phyloP scores from a whole-genome alignment of 2,888 invertebrate genomes.

The Drosophila lutescens region DNA sequence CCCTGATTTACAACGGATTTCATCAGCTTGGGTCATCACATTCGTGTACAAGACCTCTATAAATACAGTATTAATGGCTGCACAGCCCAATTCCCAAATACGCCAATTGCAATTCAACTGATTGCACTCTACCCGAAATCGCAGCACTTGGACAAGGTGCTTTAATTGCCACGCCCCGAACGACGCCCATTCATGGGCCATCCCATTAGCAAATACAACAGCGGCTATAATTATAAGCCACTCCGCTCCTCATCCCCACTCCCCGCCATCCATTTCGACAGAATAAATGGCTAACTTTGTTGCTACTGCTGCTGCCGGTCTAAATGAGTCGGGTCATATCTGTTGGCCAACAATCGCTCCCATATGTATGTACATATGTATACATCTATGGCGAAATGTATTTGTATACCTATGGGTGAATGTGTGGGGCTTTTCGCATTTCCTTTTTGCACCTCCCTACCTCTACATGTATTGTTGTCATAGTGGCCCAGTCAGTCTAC shows the following conservation, averaged over 20 bases:
- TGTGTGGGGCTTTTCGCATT: conserved; percentile 24
- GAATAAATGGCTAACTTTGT: conserved; percentile 63
- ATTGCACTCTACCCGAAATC: conserved; percentile 38
- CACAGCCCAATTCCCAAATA: conserved; percentile 11
- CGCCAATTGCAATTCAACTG: conserved; percentile 28
- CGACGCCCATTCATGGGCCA: conserved; percentile 32
- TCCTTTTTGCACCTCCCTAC: conserved; percentile 9
- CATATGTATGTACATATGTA: conserved; percentile 18
- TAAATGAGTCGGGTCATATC: conserved; percentile 63
- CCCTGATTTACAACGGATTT: conserved; percentile 1
- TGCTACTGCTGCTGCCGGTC: conserved; percentile 33
- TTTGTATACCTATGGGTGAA: conserved; percentile 14
- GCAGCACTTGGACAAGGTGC: conserved; percentile 48
- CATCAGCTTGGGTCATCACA: conserved; percentile 3
- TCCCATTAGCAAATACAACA: conserved; percentile 62
- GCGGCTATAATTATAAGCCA: conserved; percentile 55
- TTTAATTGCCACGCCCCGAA: conserved; percentile 59
- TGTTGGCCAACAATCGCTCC: conserved; percentile 36
- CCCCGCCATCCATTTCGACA: not conserved
- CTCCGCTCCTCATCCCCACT: not conserved
- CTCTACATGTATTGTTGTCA: conserved; percentile 7
- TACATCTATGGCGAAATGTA: conserved; percentile 24
- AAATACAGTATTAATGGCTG: conserved; percentile 24
- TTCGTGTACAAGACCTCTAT: conserved; percentile 1
- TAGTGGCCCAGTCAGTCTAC: not conserved